These are phyloP conservation scores for Phania funesta DNA, from an alignment of 2,888 invertebrate genomes.

Conservation along the genomic window DNA sequence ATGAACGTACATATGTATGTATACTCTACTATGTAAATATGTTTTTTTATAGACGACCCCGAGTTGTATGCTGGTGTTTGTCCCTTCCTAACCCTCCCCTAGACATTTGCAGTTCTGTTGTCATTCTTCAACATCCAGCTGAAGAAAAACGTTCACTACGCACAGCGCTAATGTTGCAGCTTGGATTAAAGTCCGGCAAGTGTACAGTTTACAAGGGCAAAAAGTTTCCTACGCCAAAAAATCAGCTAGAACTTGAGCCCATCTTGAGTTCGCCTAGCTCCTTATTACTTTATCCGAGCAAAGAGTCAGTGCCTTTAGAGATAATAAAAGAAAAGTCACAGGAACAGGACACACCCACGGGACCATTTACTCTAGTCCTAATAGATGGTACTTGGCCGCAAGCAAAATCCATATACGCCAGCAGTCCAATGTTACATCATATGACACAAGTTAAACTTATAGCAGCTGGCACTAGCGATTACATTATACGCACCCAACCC, in stretches of 20 bases:
- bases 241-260: slow-evolving; percentile 82
- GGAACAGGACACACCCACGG: slow-evolving; percentile 63
- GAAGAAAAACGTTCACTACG: slow-evolving; percentile 94
- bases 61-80: slow-evolving; percentile 94
- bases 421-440: slow-evolving; percentile 87
- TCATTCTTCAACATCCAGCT: slow-evolving; percentile 95
- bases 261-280: slow-evolving; percentile 85
- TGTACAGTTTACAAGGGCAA: slow-evolving; percentile 88
- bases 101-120: slow-evolving; percentile 85
- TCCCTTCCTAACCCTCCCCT: slow-evolving; percentile 88
- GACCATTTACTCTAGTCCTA: slow-evolving; percentile 88
- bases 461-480: slow-evolving; percentile 87
- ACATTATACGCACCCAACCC: slow-evolving; percentile 96
- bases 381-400: slow-evolving; percentile 98
- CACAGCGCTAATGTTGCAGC: slow-evolving; percentile 93
- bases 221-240: slow-evolving; percentile 87
- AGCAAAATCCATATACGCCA: slow-evolving; percentile 93
- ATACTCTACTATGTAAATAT: not conserved
- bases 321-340: slow-evolving; percentile 76
- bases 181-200: slow-evolving; percentile 87
- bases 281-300: slow-evolving; percentile 90
- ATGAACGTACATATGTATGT: not conserved
- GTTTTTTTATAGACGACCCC: slow-evolving; percentile 85
- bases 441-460: slow-evolving; percentile 91
- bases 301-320: slow-evolving; percentile 86